Evolutionary conservation across 2,797 vertebrate species (phyloP), one percentile per base, ranked within the genome.

Genomic region (Microtus californicus): DNA sequence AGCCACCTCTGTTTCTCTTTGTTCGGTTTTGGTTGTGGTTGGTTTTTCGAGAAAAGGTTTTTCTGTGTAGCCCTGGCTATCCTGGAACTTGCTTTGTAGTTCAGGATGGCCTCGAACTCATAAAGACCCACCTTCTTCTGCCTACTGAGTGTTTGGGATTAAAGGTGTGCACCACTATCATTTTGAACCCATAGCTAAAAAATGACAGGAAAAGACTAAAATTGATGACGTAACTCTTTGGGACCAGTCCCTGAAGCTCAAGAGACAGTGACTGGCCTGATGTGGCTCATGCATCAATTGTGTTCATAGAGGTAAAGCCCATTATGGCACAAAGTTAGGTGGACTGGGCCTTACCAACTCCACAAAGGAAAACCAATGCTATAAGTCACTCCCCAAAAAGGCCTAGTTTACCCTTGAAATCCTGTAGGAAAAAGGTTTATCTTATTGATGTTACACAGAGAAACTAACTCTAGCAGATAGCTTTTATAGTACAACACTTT

Each of bases 171-270:
- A 1, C 71, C 11, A 43, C 23, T 25, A 6, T n/a, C 71, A 27
- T 74, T 74, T 93, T 13, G 21, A 91, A 45, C 25, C 61, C 15
- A 19, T 88, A 34, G 67, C 13, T 91, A 81, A 95, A 95, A 93
- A 80, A 45, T 92, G 80, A 37, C 69, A 94, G 71, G 12, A 86
- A 79, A 93, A 37, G 43, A 31, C 25, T 78, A 92, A 91, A 93
- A 82, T 45, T 37, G 63, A 56, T 59, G 54, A 61, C 43, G 54
- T 21, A n/a, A 71, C 74, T 94, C 29, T 87, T 71, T 25, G 78
- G 43, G 37, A 65, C 65, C 15, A 91, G 21, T 79, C 71, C 31
- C 5, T 67, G 54, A 71, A 59, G 11, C 9, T 37, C 48, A 76
- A 27, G 8, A 40, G 8, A 73, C 6, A 61, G 14, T 76, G 37